These are phyloP conservation scores for Xenopus borealis DNA, from an alignment of 2,113 vertebrate species.

Conservation along the genomic window DNA sequence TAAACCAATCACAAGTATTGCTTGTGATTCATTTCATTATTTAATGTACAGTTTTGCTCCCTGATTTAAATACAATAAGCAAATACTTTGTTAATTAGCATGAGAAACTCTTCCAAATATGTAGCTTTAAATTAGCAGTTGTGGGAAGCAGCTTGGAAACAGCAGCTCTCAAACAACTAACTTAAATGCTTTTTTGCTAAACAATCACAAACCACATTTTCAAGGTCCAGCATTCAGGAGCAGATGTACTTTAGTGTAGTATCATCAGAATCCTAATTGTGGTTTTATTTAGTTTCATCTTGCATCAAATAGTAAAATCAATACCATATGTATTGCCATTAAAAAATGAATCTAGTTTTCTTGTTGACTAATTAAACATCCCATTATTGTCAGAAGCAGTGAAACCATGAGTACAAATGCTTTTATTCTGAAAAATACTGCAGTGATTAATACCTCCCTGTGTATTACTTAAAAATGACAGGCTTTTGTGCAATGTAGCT, in stretches of 20 bases:
- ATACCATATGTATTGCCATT: conserved; percentile 91
- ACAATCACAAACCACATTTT: conserved; percentile 13
- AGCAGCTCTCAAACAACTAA: too few species aligned
- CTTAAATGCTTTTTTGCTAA: conserved; percentile 6
- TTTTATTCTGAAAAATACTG: conserved; percentile 82
- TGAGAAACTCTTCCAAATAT: too few species aligned
- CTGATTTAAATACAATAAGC: too few species aligned
- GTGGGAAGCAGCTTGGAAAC: too few species aligned
- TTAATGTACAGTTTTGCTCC: too few species aligned
- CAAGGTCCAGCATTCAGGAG: conserved; percentile 42
- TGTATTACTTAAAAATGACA: conserved; percentile 82
- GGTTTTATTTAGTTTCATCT: conserved; percentile 90
- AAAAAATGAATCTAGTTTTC: conserved; percentile 91
- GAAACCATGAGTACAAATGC: conserved; percentile 81
- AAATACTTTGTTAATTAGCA: too few species aligned
- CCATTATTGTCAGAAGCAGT: conserved; percentile 94
- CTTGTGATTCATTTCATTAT: too few species aligned
- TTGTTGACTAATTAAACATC: conserved; percentile 99
- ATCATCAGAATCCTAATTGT: conserved; percentile 82
- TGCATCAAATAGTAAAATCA: conserved; percentile 89
- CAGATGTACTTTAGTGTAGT: conserved; percentile 54
- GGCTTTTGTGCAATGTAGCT: conserved; percentile 73
- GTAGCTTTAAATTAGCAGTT: too few species aligned
- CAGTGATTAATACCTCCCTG: conserved; percentile 85
- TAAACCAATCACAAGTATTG: too few species aligned